Evolutionary conservation across 2,888 invertebrate genomes (phyloP).

Genomic region (Mellilla xanthometata): DNA sequence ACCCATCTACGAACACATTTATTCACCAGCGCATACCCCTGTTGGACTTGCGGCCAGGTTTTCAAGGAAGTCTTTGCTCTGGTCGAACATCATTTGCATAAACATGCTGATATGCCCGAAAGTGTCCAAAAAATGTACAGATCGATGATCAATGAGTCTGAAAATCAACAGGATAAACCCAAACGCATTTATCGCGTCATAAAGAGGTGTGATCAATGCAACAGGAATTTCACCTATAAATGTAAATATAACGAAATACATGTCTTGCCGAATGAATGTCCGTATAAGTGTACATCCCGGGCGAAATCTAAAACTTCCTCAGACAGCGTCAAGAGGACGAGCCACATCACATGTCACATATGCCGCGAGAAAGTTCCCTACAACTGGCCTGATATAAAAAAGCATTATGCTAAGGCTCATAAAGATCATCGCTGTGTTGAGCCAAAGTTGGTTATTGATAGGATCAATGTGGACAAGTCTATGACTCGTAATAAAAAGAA

Average conservation of each 20-base stretch:
- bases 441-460: slow-evolving; percentile 47
- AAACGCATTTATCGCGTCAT: slow-evolving; percentile 51
- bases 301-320: slow-evolving; percentile 25
- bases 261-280: slow-evolving; percentile 58
- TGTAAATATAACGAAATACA: slow-evolving; percentile 57
- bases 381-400: slow-evolving; percentile 61
- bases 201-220: slow-evolving; percentile 61
- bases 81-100: slow-evolving; percentile 50
- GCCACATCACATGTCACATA: slow-evolving; percentile 51
- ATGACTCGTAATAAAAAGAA: slow-evolving; percentile 25
- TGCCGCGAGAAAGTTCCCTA: slow-evolving; percentile 54
- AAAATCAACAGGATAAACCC: slow-evolving; percentile 15
- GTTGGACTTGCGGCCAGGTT: slow-evolving; percentile 57
- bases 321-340: slow-evolving; percentile 13
- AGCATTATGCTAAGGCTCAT: slow-evolving; percentile 58
- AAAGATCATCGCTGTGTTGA: slow-evolving; percentile 60
- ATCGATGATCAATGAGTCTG: slow-evolving; percentile 28
- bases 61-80: slow-evolving; percentile 46
- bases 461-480: slow-evolving; percentile 44
- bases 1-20: slow-evolving; percentile 57
- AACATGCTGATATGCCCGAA: slow-evolving; percentile 39
- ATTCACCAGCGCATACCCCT: slow-evolving; percentile 51
- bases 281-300: slow-evolving; percentile 53
- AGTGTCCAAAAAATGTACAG: slow-evolving; percentile 32
- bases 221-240: slow-evolving; percentile 58